Conservation (phyloP, 2,888 invertebrate species). For the Trimorus sp. region DNA sequence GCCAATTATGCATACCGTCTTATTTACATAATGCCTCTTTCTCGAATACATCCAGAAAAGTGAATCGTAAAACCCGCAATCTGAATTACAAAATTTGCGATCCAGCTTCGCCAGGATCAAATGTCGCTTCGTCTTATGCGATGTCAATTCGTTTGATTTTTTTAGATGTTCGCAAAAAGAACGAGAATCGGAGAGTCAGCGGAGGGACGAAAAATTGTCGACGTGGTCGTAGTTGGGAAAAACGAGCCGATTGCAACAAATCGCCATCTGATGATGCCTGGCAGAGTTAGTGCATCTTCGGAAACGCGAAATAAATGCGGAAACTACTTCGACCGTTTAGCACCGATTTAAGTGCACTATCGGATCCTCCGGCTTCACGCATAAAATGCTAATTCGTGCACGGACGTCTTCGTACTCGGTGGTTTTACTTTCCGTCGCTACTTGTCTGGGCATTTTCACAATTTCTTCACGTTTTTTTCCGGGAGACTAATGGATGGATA, state of each 20-base stretch:
- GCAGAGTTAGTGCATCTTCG: constrained; percentile 21
- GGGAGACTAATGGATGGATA: neutral
- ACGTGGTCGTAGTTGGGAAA: too few relatives aligned
- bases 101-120: too few relatives aligned
- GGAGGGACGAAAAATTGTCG: too few relatives aligned
- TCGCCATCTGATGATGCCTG: neutral
- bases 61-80: too few relatives aligned
- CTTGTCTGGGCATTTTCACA: constrained; percentile 48
- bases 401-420: constrained; percentile 68
- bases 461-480: constrained; percentile 28
- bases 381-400: constrained; percentile 77
- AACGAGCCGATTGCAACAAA: too few relatives aligned
- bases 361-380: constrained; percentile 58
- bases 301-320: constrained; percentile 50
- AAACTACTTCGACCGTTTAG: constrained; percentile 49
- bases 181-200: too few relatives aligned
- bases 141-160: too few relatives aligned
- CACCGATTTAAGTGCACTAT: constrained; percentile 59
- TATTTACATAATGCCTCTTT: too few relatives aligned
- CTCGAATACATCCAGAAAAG: too few relatives aligned
- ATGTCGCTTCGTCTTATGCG: too few relatives aligned
- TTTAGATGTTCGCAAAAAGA: too few relatives aligned
- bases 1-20: constrained; percentile 11
- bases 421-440: constrained; percentile 16
- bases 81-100: too few relatives aligned